Evolutionary conservation across 2,113 vertebrate species (phyloP), one percentile per base, ranked within the genome.

Genomic region (Lamprologus speciosus): DNA sequence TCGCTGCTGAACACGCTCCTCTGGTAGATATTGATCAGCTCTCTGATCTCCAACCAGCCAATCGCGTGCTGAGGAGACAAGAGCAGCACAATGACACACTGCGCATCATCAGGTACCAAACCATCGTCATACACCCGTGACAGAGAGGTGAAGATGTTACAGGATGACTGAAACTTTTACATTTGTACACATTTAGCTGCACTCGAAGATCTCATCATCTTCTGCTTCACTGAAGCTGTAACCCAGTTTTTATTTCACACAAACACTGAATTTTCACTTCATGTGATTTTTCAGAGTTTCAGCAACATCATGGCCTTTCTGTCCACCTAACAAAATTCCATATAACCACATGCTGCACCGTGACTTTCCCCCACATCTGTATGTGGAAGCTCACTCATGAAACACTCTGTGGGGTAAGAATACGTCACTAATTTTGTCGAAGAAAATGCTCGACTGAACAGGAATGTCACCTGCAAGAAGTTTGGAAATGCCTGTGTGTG

Each of bases 21-120:
- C 85, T 94, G 90, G 47, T 95, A 95, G 8, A 95, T 37, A 17
- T 94, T 84, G 5, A 92, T 86, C 85, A 95, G 1, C 3, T 92
- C 85, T 51, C 14, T n/a, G 6, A 94, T 13, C 81, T 95, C 94
- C 87, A 80, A 31, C 95, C 95, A 94, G 85, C 95, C 93, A 88
- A 95, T 90, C 14, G 2, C 4, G 6, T 3, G 65, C 95, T 95
- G 90, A 81, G 55, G 80, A 88, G 35, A 13, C 28, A 13, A 75
- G 45, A 50, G 70, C 47, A 23, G 12, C 5, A 35, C 4, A 53
- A 50, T 53, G 9, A 68, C 68, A 75, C 14, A 26, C 68, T 28
- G 40, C 4, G 9, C 68, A 47, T 73, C 40, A 47, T 47, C 68
- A 28, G 40, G 40, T 45, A 45, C 14, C 14, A 73, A 45, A 45